These are phyloP conservation scores for Onychomys leucogaster DNA, from an alignment of 2,797 vertebrate genomes.

Conservation along the genomic window DNA sequence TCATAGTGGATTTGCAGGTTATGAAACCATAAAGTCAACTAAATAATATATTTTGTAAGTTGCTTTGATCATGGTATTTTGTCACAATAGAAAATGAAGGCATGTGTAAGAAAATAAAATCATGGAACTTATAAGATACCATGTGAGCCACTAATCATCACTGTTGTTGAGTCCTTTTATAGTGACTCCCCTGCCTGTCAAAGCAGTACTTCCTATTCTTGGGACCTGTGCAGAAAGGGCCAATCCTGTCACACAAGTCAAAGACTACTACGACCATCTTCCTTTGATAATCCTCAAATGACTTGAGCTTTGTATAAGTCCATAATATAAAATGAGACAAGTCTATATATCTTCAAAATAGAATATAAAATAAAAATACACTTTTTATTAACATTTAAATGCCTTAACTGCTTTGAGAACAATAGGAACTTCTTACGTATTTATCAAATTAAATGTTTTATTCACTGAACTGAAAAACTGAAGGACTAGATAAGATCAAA, in stretches of 20 bases:
- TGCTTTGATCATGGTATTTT: not conserved
- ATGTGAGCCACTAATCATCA: not conserved
- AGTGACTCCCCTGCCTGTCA: not conserved
- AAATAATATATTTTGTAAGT: no score
- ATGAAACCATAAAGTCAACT: no score
- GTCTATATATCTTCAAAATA: not conserved
- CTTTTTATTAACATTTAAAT: not conserved
- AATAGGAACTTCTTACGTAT: not conserved
- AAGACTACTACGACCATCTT: not conserved
- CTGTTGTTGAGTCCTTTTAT: not conserved
- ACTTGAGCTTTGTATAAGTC: not conserved
- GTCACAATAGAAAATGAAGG: no score
- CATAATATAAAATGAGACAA: not conserved
- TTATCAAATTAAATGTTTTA: not conserved
- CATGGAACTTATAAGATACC: not conserved
- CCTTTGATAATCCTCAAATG: not conserved
- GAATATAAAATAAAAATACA: not conserved
- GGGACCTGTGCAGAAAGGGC: not conserved
- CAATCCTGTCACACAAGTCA: not conserved
- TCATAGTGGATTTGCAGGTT: not conserved
- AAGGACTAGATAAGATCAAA: not conserved
- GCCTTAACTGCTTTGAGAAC: not conserved
- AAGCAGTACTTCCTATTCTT: not conserved
- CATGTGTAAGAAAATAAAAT: not conserved
- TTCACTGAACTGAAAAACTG: not conserved